phyloP scores from a whole-genome alignment of 2,888 invertebrate species.

The Branchipolynoe longqiensis region DNA sequence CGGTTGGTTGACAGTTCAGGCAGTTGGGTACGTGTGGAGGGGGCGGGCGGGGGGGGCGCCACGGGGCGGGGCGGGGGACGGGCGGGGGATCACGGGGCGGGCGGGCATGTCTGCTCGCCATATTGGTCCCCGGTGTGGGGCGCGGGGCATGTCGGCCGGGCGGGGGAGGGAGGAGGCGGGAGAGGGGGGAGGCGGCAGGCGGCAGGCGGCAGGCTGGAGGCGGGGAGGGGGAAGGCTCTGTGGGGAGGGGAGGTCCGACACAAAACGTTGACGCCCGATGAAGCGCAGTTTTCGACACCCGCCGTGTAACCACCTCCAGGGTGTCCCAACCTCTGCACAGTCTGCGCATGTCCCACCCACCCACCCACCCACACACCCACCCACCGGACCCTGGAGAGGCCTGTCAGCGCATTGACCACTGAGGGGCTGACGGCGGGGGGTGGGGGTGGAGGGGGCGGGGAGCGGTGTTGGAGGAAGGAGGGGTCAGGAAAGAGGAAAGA shows the following conservation, averaged over 20 bases:
- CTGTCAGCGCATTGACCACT: neutral
- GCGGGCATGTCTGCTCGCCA: neutral
- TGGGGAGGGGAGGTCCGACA: neutral
- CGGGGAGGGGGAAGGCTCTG: constrained; percentile 17
- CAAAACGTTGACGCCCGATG: constrained; percentile 23
- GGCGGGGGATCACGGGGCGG: too few relatives aligned
- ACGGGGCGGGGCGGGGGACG: too few relatives aligned
- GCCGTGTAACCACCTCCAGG: constrained; percentile 29
- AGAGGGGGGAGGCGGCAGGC: neutral
- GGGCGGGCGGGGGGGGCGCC: too few relatives aligned
- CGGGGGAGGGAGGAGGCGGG: neutral
- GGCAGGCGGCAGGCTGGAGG: neutral
- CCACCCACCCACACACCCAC: too few relatives aligned
- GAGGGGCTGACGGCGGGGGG: neutral
- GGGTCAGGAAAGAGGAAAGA: too few relatives aligned
- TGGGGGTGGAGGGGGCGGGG: neutral
- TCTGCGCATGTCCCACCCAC: neutral
- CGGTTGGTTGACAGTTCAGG: too few relatives aligned
- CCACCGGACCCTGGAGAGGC: neutral
- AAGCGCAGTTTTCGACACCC: constrained; percentile 2
- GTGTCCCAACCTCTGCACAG: constrained; percentile 21
- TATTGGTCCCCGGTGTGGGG: neutral
- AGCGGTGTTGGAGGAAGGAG: too few relatives aligned
- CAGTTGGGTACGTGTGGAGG: too few relatives aligned
- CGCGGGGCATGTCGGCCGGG: neutral